These are phyloP conservation scores for Leptinotarsa defecta DNA, from an alignment of 1,140 invertebrate genomes.

Conservation along the genomic window DNA sequence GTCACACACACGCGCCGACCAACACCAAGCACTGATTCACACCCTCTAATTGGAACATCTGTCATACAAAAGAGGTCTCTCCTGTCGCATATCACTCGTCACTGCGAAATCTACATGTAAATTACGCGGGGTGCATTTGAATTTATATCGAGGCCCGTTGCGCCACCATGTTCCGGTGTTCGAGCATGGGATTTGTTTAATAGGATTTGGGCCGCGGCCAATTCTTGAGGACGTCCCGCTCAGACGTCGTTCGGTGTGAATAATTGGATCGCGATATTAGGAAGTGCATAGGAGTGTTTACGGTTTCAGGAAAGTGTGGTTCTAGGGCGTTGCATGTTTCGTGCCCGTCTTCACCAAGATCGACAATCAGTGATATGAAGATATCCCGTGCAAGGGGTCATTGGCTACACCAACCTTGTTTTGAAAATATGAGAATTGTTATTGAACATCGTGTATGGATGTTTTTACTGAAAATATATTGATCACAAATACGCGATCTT, in stretches of 20 bases:
- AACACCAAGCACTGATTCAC: constrained; percentile 5
- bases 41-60: neutral
- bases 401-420: no score
- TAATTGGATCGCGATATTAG: neutral
- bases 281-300: no score
- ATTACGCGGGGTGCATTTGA: constrained; percentile 7
- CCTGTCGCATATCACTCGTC: neutral
- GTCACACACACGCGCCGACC: constrained; percentile 1
- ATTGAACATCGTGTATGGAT: no score
- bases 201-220: constrained; percentile 3
- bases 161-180: constrained; percentile 4
- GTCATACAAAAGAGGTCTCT: constrained; percentile 6
- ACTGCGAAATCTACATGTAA: constrained; percentile 3
- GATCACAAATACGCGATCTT: no score
- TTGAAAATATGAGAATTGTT: no score
- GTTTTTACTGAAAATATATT: no score
- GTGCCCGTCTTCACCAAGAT: no score
- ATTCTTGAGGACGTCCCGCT: neutral
- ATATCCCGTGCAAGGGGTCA: no score
- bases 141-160: constrained; percentile 2
- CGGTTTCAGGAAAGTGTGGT: no score
- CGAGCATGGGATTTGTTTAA: constrained; percentile 2
- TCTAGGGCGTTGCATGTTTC: no score
- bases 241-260: neutral
- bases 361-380: no score